Base-by-base conservation (phyloP, 2,797 vertebrate species). In the Poeciliopsis infans region DNA sequence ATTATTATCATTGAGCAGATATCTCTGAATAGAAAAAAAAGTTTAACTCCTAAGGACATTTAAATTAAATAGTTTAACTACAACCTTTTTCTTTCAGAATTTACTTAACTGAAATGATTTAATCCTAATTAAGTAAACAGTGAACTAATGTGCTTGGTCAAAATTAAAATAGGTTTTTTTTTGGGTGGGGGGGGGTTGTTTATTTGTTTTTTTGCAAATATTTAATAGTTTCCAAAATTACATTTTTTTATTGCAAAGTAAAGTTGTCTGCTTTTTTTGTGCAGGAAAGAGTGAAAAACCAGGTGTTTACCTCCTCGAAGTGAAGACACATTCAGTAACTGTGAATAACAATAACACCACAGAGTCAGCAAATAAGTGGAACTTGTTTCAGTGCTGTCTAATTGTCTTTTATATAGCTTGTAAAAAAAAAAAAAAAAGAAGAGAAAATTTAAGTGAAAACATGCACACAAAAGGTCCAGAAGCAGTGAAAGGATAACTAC, bases 401-500 rank as follows among this genome's bases (percentile, higher is more conserved):
- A 69, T 43, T 41, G 36, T 70, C 68, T 45, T 43, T 16, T n/a
- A 13, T 45, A n/a, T 13, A 12, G 68, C 68, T 70, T 70, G 41
- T 79, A 0, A 66, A 77, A 68, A 59, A 64, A 75, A 36, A 57
- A 77, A 68, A 59, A 64, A 73, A 0, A 64, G 73, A 5, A 33
- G 36, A 4, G 23, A 43, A 13, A 45, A 78, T 23, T 55, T 77
- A 46, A 69, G 5, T 57, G 25, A 78, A 28, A 69, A 45, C 49
- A 18, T 73, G 47, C 31, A 18, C 74, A 47, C 28, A 80, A 69
- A 69, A 28, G 47, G 2, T 11, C 59, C 46, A 70, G 33, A 28
- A 79, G 41, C 2, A 69, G 39, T 72, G 31, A 43, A 25, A 49
- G 16, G 74, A 46, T 36, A 74, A 72, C 31, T 72, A 36, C 43